Base-by-base conservation (phyloP, 2,888 invertebrate genomes). In the Cataglyphis rosenhaueri region DNA sequence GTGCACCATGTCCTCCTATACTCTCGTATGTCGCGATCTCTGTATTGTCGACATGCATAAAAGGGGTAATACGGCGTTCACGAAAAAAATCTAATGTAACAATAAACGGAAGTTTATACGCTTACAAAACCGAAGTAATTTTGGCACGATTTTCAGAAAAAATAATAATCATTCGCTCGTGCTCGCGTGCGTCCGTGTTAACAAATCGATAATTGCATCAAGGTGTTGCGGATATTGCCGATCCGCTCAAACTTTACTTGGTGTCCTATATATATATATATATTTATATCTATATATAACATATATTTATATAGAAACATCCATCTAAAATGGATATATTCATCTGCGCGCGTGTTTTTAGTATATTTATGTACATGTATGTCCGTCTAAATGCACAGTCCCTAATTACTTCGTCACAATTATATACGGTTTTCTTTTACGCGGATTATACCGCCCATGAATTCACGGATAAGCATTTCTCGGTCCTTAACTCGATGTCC, bases 131-230 rank as follows among this genome's bases (percentile, higher is more conserved):
- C 85, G 88, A 91, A 89, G 87, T 88, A 92, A 93, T 93, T 93
- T 93, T 93, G 93, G 93, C 93, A 93, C 93, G 91, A 92, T 93
- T 91, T 88, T 88, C 89, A 88, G 89, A 91, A 91, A 91, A 92
- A 92, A 87, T 88, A 91, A 89, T 91, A 86, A 87, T 81, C 89
- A 86, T 88, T 88, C 88, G 86, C 87, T 85, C 85, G 89, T 88
- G 86, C 86, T 86, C 82, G 79, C 74, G 81, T 85, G 84, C 76
- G 76, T 84, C 66, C 78, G 70, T 86, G 86, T 90, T 79, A 89
- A 91, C 91, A 90, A 89, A 90, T 90, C 86, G 87, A 88, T 90
- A 86, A 86, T 81, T 78, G 78, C 81, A 81, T 65, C 44, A 35
- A 70, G 25, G 35, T 64, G 76, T 83, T 64, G 52, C 83, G 82